phyloP scores from a whole-genome alignment of 2,113 vertebrate genomes.

The Coturnix japonica region DNA sequence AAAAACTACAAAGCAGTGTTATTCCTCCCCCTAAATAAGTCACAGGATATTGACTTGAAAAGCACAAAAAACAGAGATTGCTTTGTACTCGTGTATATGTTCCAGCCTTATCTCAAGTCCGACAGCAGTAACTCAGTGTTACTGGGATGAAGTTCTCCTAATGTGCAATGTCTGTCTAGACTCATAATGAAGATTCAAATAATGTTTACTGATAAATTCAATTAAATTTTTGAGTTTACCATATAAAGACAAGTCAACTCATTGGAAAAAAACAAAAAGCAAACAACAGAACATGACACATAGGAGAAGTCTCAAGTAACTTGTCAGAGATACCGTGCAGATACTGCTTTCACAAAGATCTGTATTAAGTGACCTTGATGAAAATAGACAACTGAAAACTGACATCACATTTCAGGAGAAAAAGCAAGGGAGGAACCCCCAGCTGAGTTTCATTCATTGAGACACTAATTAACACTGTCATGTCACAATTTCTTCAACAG shows the following conservation, averaged over 20 bases:
- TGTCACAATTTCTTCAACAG: not conserved
- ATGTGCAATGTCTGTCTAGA: not conserved
- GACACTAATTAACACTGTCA: not conserved
- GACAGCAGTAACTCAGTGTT: not conserved
- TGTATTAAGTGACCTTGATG: not conserved
- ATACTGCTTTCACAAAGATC: not conserved
- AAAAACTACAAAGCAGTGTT: not conserved
- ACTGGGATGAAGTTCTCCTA: not conserved
- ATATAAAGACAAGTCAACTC: not conserved
- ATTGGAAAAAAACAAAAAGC: not conserved
- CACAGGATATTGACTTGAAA: not conserved
- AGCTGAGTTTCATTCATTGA: not conserved
- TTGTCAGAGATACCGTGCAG: not conserved
- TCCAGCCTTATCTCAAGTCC: not conserved
- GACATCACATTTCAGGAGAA: not conserved
- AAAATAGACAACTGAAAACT: not conserved
- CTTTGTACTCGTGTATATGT: accelerated
- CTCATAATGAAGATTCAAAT: not conserved
- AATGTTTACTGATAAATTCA: not conserved
- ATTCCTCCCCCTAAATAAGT: not conserved
- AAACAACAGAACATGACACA: not conserved
- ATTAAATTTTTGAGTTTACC: not conserved
- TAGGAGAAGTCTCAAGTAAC: not conserved
- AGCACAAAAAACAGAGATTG: not conserved
- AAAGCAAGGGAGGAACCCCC: not conserved